A percentile compares a stretch with the other conserved stretches of the same genome.
Conservation (phyloP, 2,888 invertebrate species). For the Orthosia gracilis region DNA sequence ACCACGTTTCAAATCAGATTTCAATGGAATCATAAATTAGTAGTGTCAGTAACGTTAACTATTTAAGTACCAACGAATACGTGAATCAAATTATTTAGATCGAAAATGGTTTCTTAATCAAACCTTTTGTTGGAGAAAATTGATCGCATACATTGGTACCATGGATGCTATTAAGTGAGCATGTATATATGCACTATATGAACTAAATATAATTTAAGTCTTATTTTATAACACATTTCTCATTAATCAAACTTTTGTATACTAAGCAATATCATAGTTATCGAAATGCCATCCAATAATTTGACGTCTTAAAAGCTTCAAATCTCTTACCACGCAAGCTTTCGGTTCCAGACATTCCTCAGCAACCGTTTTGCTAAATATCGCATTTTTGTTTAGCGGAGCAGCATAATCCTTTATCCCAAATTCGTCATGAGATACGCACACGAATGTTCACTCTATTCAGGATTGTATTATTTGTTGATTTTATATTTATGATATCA, state of each 20-base stretch:
- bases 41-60: constrained; percentile 72
- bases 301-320: not conserved
- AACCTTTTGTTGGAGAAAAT: constrained; percentile 73
- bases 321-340: not conserved
- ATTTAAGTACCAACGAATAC: constrained; percentile 66
- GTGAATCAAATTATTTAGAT: constrained; percentile 73
- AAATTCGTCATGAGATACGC: constrained; percentile 54
- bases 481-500: constrained; percentile 70
- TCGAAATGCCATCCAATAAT: not conserved
- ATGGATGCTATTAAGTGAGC: constrained; percentile 15
- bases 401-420: constrained; percentile 62
- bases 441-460: constrained; percentile 50
- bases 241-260: not conserved
- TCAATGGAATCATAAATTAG: constrained; percentile 78
- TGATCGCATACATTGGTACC: constrained; percentile 63
- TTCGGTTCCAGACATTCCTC: constrained; percentile 22
- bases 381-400: constrained; percentile 46
- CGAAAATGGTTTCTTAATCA: constrained; percentile 72
- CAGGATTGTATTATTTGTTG: constrained; percentile 42
- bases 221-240: not conserved
- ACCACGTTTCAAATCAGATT: constrained; percentile 73
- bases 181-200: not conserved
- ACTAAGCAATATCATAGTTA: not conserved
- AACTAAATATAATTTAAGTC: not conserved
- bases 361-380: constrained; percentile 39